These are phyloP conservation scores for Borostomias antarcticus DNA, from an alignment of 2,797 vertebrate species.

Conservation along the genomic window DNA sequence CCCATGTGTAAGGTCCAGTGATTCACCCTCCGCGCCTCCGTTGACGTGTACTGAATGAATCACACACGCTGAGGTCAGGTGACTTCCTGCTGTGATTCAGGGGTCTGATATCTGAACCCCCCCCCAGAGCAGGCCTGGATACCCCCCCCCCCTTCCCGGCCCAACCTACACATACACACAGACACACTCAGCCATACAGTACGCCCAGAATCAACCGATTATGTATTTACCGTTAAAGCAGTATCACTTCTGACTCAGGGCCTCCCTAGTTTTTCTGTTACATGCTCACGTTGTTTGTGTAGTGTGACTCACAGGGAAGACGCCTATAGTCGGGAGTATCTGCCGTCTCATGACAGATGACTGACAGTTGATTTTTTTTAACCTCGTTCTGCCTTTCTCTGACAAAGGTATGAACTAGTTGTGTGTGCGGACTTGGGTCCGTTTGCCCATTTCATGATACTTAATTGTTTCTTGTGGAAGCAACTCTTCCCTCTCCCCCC, in stretches of 20 bases:
- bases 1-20: conserved; percentile 19
- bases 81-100: conserved; percentile 47
- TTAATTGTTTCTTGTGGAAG: too few species aligned
- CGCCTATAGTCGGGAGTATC: not conserved
- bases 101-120: conserved; percentile 25
- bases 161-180: conserved; percentile 4
- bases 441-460: not conserved
- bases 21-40: conserved; percentile 39
- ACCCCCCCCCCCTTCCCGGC: too few species aligned
- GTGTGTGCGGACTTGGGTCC: not conserved
- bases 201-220: conserved; percentile 44
- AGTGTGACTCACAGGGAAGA: conserved; percentile 13
- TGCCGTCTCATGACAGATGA: not conserved
- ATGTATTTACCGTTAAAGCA: conserved; percentile 1
- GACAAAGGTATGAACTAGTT: not conserved
- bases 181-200: conserved; percentile 19
- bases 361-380: too few species aligned
- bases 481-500: not conserved
- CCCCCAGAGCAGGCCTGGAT: not conserved
- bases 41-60: conserved; percentile 34
- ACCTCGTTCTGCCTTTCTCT: not conserved
- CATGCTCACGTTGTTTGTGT: conserved; percentile 13
- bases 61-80: conserved; percentile 31
- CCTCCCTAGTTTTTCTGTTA: not conserved
- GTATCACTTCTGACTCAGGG: conserved; percentile 22